Evolutionary conservation across 2,113 vertebrate genomes (phyloP).

Genomic region (Garra rufa): DNA sequence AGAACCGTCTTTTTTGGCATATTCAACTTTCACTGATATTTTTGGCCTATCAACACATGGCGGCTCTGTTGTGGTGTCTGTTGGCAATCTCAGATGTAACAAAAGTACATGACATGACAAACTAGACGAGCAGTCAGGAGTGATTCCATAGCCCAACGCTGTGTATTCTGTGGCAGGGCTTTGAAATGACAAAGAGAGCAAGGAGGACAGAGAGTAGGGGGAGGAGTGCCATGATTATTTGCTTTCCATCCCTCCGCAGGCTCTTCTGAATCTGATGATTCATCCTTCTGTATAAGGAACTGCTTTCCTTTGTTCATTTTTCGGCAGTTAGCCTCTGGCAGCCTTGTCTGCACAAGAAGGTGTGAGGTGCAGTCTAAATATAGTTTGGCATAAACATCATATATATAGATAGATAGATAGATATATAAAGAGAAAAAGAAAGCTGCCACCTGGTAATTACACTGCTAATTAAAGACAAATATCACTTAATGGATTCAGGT

Average conservation of each 20-base stretch:
- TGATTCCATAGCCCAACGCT: background rate
- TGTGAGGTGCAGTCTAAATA: conserved; percentile 65
- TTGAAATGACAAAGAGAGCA: conserved; percentile 36
- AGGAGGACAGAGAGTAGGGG: background rate
- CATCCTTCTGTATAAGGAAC: conserved; percentile 1
- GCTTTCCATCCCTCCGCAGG: conserved; percentile 34
- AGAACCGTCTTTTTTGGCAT: background rate
- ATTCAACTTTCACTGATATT: conserved; percentile 4
- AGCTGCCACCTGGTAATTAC: conserved; percentile 74
- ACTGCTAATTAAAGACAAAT: conserved; percentile 76
- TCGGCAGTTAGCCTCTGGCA: conserved; percentile 54
- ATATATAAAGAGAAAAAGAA: conserved; percentile 30
- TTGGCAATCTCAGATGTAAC: background rate
- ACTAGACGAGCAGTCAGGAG: conserved; percentile 1
- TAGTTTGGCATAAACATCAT: conserved; percentile 61
- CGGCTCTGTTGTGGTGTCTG: background rate
- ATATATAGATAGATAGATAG: background rate
- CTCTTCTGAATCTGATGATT: conserved; percentile 15
- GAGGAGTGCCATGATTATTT: conserved; percentile 19
- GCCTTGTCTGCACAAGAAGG: conserved; percentile 49
- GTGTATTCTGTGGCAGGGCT: conserved; percentile 30
- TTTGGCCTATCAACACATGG: background rate
- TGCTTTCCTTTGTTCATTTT: conserved; percentile 28
- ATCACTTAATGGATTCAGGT: conserved; percentile 72
- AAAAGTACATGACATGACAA: conserved; percentile 23